These are phyloP conservation scores for Actinemys pallida DNA, from an alignment of 2,113 vertebrate species.

Conservation along the genomic window DNA sequence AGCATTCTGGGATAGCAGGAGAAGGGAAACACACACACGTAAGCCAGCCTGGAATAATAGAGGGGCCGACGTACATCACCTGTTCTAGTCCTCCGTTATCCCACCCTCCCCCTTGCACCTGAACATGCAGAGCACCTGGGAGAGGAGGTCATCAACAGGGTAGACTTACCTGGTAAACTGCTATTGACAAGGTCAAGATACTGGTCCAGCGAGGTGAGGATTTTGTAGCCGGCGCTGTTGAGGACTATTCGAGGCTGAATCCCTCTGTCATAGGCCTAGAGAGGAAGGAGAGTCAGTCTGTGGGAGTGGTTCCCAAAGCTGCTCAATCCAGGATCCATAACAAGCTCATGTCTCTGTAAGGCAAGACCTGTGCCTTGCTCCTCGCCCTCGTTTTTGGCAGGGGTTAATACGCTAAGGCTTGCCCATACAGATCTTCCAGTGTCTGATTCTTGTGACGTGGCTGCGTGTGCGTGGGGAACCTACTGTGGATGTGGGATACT, in stretches of 20 bases:
- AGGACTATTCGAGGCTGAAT: conserved; percentile 85
- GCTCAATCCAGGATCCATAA: neutral
- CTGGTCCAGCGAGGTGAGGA: conserved; percentile 90
- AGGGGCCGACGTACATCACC: neutral
- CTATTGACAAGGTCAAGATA: conserved; percentile 89
- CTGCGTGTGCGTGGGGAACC: neutral
- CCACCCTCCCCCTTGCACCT: fast-evolving
- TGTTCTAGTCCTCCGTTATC: fast-evolving
- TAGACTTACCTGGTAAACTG: conserved; percentile 88
- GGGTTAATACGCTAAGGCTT: neutral
- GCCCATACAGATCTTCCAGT: neutral
- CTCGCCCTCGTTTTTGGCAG: neutral
- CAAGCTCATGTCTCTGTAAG: fast-evolving
- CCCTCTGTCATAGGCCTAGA: conserved; percentile 88
- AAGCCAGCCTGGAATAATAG: fast-evolving
- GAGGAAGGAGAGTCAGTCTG: neutral
- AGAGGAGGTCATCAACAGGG: neutral
- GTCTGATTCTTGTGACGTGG: too few relatives aligned
- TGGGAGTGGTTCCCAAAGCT: fast-evolving
- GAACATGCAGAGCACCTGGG: neutral
- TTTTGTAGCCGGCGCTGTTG: conserved; percentile 93
- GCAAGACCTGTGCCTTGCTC: neutral
- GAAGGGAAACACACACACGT: neutral
- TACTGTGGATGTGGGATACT: neutral
- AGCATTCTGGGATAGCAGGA: neutral